phyloP scores from a whole-genome alignment of 2,113 vertebrate species.

The Calcarius ornatus region DNA sequence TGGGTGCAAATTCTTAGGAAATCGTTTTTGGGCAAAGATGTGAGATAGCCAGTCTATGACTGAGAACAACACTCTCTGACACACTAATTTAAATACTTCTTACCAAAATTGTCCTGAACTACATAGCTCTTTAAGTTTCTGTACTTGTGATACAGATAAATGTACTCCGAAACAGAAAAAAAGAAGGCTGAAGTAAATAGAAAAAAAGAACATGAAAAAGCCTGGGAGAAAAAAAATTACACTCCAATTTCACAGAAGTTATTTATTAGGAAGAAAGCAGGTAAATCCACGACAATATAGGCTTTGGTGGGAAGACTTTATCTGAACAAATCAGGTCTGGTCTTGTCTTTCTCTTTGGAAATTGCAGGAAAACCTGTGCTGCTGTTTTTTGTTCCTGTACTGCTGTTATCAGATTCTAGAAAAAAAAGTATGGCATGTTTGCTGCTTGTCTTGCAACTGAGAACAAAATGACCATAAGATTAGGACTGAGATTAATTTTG shows the following conservation, averaged over 20 bases:
- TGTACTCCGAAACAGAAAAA: not conserved
- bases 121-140: not conserved
- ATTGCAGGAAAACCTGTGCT: not conserved
- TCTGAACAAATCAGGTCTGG: not conserved
- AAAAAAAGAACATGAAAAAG: not conserved
- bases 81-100: not conserved
- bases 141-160: not conserved
- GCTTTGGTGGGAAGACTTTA: not conserved
- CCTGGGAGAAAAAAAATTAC: not conserved
- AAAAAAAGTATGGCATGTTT: not conserved
- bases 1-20: not conserved
- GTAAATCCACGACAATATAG: not conserved
- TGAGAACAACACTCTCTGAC: not conserved
- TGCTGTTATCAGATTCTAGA: slow-evolving; percentile 35
- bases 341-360: not conserved
- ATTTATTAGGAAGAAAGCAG: not conserved
- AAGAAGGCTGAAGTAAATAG: not conserved
- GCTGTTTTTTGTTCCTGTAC: not conserved
- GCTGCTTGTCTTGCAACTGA: not conserved
- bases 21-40: not conserved
- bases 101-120: not conserved
- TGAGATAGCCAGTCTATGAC: not conserved
- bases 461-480: not conserved
- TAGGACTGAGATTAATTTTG: slow-evolving; percentile 9
- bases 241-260: not conserved